Evolutionary conservation across 2,888 invertebrate genomes (phyloP), one percentile per base, ranked within the genome.

Genomic region (Thumatha senex): DNA sequence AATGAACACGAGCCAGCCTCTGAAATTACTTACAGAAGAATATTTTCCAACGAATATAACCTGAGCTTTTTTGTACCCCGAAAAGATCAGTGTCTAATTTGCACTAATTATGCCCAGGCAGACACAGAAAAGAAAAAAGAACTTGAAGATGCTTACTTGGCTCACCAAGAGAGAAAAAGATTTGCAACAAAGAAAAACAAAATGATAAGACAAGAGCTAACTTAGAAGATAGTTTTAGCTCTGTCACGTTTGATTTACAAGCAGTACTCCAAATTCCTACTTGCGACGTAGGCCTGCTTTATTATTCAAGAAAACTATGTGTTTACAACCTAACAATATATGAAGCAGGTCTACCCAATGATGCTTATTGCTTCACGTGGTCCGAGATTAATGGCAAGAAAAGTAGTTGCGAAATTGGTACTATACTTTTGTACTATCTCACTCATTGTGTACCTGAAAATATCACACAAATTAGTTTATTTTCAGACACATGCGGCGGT

Each of bases 201-300:
- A 54, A 54, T 1, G 57, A 58, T 15, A 52, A 58, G 47, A 41
- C 49, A 14, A 51, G 40, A 18, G 48, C 52, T 18, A n/a, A n/a
- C n/a, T 12, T 51, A 43, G 39, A 46, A 14, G 42, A 12, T 33
- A 30, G 43, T n/a, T 49, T 49, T 49, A 14, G 31, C 8, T 50
- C 15, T 18, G 15, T 36, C 3, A 30, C 45, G 4, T 45, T 50
- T 13, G 50, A 50, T 10, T 40, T 50, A 13, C 50, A 50, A 36
- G 36, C 45, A 15, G 18, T 50, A 2, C n/a, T 50, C 14, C 50
- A 50, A 11, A 31, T 45, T 0, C 45, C 50, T 4, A 15, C 10
- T 34, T 12, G 40, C 4, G 9, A 12, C 7, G 45, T 41, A 5
- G 36, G 45, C 0, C 36, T 30, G 4, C 30, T 45, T 13, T 51